Conservation (phyloP, 2,113 vertebrate genomes). For the Nothoprocta pentlandii region DNA sequence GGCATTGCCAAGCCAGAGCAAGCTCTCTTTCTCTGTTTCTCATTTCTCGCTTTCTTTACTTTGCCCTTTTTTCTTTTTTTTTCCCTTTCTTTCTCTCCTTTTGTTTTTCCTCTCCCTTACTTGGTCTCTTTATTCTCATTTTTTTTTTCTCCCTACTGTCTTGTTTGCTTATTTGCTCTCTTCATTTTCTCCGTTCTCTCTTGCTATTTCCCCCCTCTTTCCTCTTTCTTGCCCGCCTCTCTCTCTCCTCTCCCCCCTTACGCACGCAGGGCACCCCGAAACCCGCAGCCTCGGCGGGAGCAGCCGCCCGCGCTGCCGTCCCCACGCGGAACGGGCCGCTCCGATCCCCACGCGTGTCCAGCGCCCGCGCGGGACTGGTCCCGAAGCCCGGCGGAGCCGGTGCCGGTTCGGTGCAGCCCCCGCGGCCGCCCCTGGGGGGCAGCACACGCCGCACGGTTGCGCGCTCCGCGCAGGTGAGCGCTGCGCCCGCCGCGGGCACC, state of each 20-base stretch:
- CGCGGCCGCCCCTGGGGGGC: constrained; percentile 28
- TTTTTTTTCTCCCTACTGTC: accelerated
- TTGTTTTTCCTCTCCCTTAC: background rate
- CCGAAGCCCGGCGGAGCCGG: too few relatives aligned
- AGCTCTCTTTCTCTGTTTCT: accelerated
- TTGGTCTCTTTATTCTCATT: background rate
- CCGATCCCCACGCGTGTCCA: too few relatives aligned
- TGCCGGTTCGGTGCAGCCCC: background rate
- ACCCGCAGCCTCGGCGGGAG: too few relatives aligned
- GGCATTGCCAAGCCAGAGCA: background rate
- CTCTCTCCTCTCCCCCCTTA: background rate
- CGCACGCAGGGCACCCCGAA: background rate
- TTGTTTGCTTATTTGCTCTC: accelerated
- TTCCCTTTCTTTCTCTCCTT: too few relatives aligned
- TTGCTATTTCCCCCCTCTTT: background rate
- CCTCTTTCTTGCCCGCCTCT: background rate
- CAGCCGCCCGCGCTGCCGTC: background rate
- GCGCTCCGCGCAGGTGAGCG: constrained; percentile 20
- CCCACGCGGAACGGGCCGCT: background rate
- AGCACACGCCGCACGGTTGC: constrained; percentile 42
- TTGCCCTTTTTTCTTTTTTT: too few relatives aligned
- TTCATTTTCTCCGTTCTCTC: background rate
- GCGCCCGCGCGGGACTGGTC: too few relatives aligned
- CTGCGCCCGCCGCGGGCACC: background rate
- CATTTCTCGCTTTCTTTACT: accelerated